A percentile compares a stretch with the other conserved stretches of the same genome.
phyloP scores from a whole-genome alignment of 2,113 vertebrate genomes.

The Acinonyx jubatus region DNA sequence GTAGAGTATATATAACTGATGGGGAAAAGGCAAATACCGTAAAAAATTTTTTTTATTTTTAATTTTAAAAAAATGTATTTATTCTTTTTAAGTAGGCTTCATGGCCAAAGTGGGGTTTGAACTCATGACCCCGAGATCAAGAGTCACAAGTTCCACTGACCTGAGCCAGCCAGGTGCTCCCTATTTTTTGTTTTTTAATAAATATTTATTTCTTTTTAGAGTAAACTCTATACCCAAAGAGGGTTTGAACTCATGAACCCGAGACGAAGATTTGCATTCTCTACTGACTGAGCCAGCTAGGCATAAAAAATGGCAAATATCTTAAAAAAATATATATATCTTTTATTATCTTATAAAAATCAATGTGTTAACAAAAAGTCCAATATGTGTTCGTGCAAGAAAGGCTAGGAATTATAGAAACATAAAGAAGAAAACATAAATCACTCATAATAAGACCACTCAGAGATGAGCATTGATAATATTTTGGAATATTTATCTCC shows the following conservation, averaged over 20 bases:
- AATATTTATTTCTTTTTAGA: background rate
- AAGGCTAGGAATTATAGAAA: background rate
- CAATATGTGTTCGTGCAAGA: background rate
- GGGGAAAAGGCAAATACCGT: background rate
- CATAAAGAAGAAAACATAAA: background rate
- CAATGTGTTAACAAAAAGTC: background rate
- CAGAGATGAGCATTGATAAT: background rate
- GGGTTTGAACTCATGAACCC: background rate
- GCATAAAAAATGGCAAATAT: background rate
- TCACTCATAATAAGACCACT: background rate
- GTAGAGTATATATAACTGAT: background rate
- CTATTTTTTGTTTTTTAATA: background rate
- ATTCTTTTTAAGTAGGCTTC: background rate
- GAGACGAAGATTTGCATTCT: background rate
- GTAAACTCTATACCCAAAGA: background rate
- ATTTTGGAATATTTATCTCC: background rate
- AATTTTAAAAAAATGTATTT: background rate
- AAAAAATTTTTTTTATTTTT: background rate
- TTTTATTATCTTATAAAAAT: constrained; percentile 41
- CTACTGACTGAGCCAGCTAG: background rate
- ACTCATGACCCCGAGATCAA: background rate
- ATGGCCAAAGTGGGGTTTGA: background rate
- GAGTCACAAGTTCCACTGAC: background rate
- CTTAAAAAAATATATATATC: background rate
- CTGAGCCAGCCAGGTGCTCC: background rate